phyloP scores from a whole-genome alignment of 2,797 vertebrate genomes.

The Tapirus indicus region DNA sequence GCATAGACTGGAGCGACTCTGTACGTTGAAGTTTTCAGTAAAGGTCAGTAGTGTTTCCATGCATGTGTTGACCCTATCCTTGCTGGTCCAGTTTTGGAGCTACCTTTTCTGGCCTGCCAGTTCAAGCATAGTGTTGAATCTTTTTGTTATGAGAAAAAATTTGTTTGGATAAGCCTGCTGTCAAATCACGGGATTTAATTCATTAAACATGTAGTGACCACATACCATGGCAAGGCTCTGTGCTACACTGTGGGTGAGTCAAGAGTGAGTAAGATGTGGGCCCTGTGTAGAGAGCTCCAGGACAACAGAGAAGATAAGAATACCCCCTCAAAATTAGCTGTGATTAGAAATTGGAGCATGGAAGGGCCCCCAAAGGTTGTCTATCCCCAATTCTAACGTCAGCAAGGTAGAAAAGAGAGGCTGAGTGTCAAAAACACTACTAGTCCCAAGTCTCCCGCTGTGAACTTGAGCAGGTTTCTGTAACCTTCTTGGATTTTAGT shows the following conservation, averaged over 20 bases:
- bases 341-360: not conserved
- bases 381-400: not conserved
- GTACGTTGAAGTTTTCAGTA: not conserved
- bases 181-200: not conserved
- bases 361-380: not conserved
- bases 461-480: not conserved
- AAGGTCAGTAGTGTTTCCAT: not conserved
- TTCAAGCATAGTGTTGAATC: not conserved
- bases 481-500: not conserved
- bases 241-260: not conserved
- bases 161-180: not conserved
- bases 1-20: not conserved
- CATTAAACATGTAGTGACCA: not conserved
- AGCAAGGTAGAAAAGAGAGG: not conserved
- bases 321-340: not conserved
- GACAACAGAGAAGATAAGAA: not conserved
- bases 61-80: not conserved
- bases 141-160: constrained; percentile 34
- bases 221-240: not conserved
- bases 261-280: not conserved
- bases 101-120: not conserved
- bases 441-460: not conserved
- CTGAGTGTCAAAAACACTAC: not conserved
- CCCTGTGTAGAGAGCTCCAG: not conserved
- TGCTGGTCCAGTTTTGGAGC: not conserved